Evolutionary conservation across 2,797 vertebrate species (phyloP), one percentile per base, ranked within the genome.

Genomic region (Tenualosa thibaudeaui): DNA sequence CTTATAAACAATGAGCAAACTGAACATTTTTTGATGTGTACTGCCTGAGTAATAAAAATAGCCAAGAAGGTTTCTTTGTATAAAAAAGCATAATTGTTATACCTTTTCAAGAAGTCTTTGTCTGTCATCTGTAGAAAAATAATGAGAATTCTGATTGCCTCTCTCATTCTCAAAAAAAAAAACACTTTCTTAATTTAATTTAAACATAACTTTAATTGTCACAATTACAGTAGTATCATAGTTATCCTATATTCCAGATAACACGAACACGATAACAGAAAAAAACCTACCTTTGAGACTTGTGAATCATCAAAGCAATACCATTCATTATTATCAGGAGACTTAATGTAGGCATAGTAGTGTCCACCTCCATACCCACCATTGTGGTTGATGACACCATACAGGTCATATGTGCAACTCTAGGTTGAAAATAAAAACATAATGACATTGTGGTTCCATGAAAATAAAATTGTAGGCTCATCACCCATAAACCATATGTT

Each of bases 321-420:
- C 94, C 93, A 95, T 12, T 0, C 31, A 0, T 62, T 22, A 81
- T 91, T 85, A 2, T 91, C 87, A 85, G 84, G 81, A 0, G 89
- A 82, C 83, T 83, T 93, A 81, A 95, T 92, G 9, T 0, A 62
- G 56, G 93, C 87, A 9, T 51, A 60, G 84, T 95, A 95, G 88
- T 94, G 94, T 83, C 94, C 94, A 78, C 89, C 1, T 86, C 46
- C 86, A 12, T 92, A 88, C 65, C 65, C 84, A 49, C 94, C 95
- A 15, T 0, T 24, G 81, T 96, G 95, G 0, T 95, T 86, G 84
- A 95, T 93, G 9, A 91, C 26, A 0, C 92, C 93, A 84, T 93
- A 94, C 24, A 96, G 93, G 50, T 93, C 88, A 90, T 95, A 96
- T 0, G 0, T 24, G 81, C 89, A 81, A 81, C 83, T 65, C 93